Evolutionary conservation across 2,797 vertebrate genomes (phyloP).

Genomic region (Oryzias sinensis): DNA sequence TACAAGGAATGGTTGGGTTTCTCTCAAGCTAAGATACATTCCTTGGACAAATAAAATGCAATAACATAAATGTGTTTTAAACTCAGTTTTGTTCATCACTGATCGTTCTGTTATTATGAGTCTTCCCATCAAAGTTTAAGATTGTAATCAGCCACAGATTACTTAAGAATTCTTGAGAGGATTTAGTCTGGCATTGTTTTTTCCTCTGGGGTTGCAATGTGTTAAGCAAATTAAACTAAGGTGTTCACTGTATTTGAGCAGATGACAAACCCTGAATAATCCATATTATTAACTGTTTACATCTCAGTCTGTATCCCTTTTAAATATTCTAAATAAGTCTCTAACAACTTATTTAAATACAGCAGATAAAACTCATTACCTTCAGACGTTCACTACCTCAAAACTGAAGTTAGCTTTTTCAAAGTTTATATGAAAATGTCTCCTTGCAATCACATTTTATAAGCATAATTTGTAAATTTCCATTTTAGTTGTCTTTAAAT

Average conservation of each 20-base stretch:
- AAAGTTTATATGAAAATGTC: background rate
- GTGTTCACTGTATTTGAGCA: conserved; percentile 50
- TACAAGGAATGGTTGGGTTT: conserved; percentile 2
- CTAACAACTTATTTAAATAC: conserved; percentile 60
- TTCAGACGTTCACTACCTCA: conserved; percentile 39
- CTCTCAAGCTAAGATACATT: conserved; percentile 7
- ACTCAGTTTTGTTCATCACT: background rate
- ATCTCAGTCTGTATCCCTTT: conserved; percentile 40
- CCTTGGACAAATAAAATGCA: background rate
- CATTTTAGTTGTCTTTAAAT: too few species aligned
- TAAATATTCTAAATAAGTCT: conserved; percentile 57
- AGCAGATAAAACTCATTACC: conserved; percentile 58
- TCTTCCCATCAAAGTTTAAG: conserved; percentile 11
- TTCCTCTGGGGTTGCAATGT: conserved; percentile 20
- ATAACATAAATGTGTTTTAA: conserved; percentile 2
- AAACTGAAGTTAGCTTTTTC: conserved; percentile 36
- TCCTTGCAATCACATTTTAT: too few species aligned
- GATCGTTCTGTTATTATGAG: background rate
- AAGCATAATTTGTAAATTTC: too few species aligned
- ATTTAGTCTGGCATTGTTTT: conserved; percentile 9
- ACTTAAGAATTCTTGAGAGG: conserved; percentile 15
- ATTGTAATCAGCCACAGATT: conserved; percentile 11
- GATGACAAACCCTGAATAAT: conserved; percentile 50
- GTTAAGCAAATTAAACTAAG: conserved; percentile 42
- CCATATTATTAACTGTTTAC: conserved; percentile 56